Percentiles rank a stretch among this genome's conserved stretches.
These are phyloP conservation scores for Pantherophis alleghaniensis DNA, from an alignment of 2,797 vertebrate genomes.

Conservation along the genomic window DNA sequence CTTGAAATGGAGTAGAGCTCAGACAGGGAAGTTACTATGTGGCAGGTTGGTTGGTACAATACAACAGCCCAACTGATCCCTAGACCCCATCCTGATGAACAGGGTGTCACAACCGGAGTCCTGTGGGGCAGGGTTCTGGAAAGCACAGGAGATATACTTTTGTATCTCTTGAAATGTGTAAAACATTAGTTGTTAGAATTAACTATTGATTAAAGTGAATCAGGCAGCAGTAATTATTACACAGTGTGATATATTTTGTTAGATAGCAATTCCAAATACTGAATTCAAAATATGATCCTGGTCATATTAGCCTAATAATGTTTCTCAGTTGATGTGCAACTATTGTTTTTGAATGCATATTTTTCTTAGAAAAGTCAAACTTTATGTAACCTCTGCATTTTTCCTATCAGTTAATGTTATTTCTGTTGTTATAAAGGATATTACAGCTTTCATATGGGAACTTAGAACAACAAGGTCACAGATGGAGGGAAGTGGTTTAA, in stretches of 20 bases:
- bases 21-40: not conserved
- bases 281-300: not conserved
- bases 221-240: constrained; percentile 2
- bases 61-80: not conserved
- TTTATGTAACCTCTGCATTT: not conserved
- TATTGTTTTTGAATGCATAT: not conserved
- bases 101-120: not conserved
- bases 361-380: not conserved
- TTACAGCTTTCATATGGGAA: not conserved
- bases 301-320: not conserved
- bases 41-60: not conserved
- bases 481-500: not conserved
- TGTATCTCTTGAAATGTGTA: constrained; percentile 10
- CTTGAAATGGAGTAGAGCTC: not conserved
- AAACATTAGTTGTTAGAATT: constrained; percentile 30
- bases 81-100: not conserved
- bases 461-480: not conserved
- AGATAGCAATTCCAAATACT: not conserved
- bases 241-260: not conserved
- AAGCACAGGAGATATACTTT: not conserved
- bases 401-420: not conserved
- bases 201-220: constrained; percentile 18
- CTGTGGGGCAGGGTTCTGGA: not conserved
- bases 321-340: not conserved
- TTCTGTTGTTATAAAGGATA: not conserved